Percentiles rank a stretch among this genome's conserved stretches.
These are phyloP conservation scores for Drosophila testacea DNA, from an alignment of 2,888 invertebrate species.

Conservation along the genomic window DNA sequence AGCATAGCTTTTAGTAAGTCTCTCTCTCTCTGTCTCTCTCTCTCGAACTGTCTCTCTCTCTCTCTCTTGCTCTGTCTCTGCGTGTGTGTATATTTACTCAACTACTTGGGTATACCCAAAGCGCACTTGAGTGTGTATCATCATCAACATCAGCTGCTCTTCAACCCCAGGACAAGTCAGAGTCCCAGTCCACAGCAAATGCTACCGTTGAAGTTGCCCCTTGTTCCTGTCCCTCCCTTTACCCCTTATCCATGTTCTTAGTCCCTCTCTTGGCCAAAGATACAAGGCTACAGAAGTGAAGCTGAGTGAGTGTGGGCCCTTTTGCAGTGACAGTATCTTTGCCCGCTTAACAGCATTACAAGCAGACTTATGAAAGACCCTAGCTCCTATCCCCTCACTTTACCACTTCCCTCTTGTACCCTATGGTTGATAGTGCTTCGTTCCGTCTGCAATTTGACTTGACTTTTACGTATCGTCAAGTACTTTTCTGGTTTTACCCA, in stretches of 20 bases:
- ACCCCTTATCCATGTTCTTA: neutral
- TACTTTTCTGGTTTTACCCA: constrained; percentile 81
- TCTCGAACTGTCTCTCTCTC: neutral
- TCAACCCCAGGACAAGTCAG: constrained; percentile 61
- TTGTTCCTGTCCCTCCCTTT: neutral
- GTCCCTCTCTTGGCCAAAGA: constrained; percentile 62
- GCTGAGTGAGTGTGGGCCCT: constrained; percentile 57
- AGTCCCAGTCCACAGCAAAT: constrained; percentile 28
- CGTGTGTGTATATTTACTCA: constrained; percentile 69
- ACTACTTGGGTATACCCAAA: constrained; percentile 74
- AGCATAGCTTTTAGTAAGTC: constrained; percentile 46
- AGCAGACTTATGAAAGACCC: constrained; percentile 78
- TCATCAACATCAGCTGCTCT: constrained; percentile 81
- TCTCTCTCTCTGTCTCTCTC: neutral
- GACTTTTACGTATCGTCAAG: constrained; percentile 84
- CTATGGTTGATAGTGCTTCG: constrained; percentile 1
- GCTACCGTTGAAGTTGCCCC: constrained; percentile 55
- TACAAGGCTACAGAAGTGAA: constrained; percentile 57
- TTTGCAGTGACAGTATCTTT: constrained; percentile 81
- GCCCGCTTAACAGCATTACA: constrained; percentile 82
- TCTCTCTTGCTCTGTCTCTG: neutral
- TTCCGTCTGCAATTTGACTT: constrained; percentile 77
- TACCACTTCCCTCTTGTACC: constrained; percentile 10
- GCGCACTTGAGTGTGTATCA: constrained; percentile 81
- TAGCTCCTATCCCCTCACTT: neutral